phyloP scores from a whole-genome alignment of 2,888 invertebrate species.

The Synergus umbraculus region DNA sequence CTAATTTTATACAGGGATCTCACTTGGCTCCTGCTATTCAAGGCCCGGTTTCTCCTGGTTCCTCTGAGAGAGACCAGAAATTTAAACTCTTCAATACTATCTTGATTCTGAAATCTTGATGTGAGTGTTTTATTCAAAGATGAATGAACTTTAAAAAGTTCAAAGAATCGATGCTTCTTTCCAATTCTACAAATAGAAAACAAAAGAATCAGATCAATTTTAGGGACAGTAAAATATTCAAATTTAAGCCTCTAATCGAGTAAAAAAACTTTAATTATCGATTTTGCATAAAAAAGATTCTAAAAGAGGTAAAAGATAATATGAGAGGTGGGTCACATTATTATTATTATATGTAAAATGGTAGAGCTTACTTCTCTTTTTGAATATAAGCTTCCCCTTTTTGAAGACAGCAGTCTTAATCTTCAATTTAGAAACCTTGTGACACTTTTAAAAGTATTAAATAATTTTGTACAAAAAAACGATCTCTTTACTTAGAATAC shows the following conservation, averaged over 20 bases:
- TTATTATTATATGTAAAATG: not conserved
- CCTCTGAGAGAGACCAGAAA: constrained; percentile 45
- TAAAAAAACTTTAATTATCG: too few species aligned
- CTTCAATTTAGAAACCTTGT: not conserved
- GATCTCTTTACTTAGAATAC: too few species aligned
- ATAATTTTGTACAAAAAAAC: not conserved
- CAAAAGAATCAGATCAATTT: not conserved
- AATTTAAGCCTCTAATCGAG: too few species aligned
- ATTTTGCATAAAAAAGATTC: not conserved
- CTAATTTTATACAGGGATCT: constrained; percentile 65
- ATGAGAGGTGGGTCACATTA: not conserved
- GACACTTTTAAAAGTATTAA: not conserved
- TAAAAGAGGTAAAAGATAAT: not conserved
- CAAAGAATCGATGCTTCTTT: too few species aligned
- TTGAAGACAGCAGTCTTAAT: not conserved
- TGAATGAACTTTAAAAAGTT: not conserved
- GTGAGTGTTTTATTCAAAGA: not conserved
- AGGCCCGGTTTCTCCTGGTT: constrained; percentile 63
- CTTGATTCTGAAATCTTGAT: constrained; percentile 22
- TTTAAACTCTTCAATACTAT: constrained; percentile 39
- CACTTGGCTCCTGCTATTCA: constrained; percentile 63
- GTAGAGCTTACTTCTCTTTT: not conserved
- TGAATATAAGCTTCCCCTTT: not conserved
- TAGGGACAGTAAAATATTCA: too few species aligned
- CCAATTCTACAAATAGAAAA: too few species aligned